Evolutionary conservation across 1,140 invertebrate genomes (phyloP).

Genomic region (Nasonia vitripennis): DNA sequence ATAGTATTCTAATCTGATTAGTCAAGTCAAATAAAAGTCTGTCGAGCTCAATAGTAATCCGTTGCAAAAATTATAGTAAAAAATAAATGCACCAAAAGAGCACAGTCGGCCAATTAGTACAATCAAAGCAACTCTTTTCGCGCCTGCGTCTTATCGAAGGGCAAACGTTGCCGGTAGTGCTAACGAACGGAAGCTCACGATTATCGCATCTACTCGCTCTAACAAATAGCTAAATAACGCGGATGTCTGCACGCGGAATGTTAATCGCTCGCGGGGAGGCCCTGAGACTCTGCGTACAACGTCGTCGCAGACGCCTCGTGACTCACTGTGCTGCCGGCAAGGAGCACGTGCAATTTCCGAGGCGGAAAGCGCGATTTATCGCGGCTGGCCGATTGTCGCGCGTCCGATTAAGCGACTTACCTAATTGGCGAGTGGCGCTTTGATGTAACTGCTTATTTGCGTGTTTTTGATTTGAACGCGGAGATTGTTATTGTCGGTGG

Average conservation of each 20-base stretch:
- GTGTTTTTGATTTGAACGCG: background rate
- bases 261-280: background rate
- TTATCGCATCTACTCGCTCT: slow-evolving; percentile 45
- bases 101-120: background rate
- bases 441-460: background rate
- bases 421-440: background rate
- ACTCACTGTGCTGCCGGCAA: background rate
- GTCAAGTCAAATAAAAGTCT: background rate
- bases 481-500: background rate
- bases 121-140: background rate
- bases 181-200: slow-evolving; percentile 54
- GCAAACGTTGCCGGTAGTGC: background rate
- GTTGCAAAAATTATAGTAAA: background rate
- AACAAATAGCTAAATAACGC: slow-evolving; percentile 29
- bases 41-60: background rate
- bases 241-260: background rate
- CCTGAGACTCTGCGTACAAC: background rate
- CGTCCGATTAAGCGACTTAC: background rate
- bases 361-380: background rate
- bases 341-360: background rate
- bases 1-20: background rate
- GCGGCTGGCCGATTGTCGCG: background rate
- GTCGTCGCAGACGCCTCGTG: background rate
- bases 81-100: background rate
- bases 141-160: background rate